A percentile compares a stretch with the other conserved stretches of the same genome.
Evolutionary conservation across 2,888 invertebrate genomes (phyloP).

Genomic region (Agrilus mali): DNA sequence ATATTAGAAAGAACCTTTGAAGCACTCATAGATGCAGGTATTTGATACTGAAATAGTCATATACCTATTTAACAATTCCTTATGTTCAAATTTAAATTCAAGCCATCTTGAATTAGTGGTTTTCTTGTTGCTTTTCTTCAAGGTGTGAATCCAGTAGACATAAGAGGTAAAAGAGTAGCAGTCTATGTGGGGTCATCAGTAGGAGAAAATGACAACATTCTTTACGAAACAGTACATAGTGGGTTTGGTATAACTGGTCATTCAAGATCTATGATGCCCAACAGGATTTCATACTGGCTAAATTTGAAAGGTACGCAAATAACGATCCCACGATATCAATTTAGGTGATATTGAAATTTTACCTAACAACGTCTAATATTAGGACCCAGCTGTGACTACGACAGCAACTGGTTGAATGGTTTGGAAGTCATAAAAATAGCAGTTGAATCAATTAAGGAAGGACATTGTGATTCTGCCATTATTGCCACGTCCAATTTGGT

Average conservation of each 20-base stretch:
- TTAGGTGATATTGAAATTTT: slow-evolving; percentile 29
- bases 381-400: slow-evolving; percentile 47
- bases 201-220: slow-evolving; percentile 36
- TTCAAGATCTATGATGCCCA: slow-evolving; percentile 91
- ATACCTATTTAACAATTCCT: no score
- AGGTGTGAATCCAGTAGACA: slow-evolving; percentile 33
- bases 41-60: background rate
- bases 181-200: slow-evolving; percentile 34
- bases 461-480: slow-evolving; percentile 81
- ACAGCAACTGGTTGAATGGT: slow-evolving; percentile 54
- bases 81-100: background rate
- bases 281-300: slow-evolving; percentile 82
- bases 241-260: slow-evolving; percentile 59
- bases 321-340: no score
- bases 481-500: slow-evolving; percentile 79
- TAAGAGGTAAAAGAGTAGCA: slow-evolving; percentile 33
- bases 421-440: slow-evolving; percentile 52
- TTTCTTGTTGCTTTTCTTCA: slow-evolving; percentile 6
- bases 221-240: slow-evolving; percentile 37
- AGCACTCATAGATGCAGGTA: slow-evolving; percentile 38
- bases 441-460: slow-evolving; percentile 66
- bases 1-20: slow-evolving; percentile 34
- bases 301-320: slow-evolving; percentile 73
- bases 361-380: slow-evolving; percentile 24
- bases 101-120: background rate